These are phyloP conservation scores for Chirona hameri DNA, from an alignment of 2,888 invertebrate genomes.

Conservation along the genomic window DNA sequence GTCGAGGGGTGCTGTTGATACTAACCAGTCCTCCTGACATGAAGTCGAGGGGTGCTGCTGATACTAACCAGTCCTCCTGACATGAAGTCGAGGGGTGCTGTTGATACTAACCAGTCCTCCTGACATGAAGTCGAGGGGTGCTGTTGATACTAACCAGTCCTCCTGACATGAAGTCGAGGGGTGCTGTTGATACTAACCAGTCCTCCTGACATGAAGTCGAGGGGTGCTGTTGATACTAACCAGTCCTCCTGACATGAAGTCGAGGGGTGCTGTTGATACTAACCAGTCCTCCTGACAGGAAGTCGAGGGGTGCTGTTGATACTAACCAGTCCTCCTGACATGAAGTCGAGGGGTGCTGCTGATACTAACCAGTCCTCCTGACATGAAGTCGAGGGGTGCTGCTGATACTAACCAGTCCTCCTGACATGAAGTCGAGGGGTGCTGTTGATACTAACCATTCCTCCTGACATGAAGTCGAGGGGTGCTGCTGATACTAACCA, in stretches of 20 bases:
- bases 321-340: conserved; percentile 47
- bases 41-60: conserved; percentile 41
- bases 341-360: conserved; percentile 42
- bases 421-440: conserved; percentile 47
- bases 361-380: conserved; percentile 46
- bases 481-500: conserved; percentile 43
- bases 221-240: conserved; percentile 42
- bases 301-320: conserved; percentile 37
- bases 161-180: conserved; percentile 47
- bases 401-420: conserved; percentile 45
- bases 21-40: conserved; percentile 47
- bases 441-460: conserved; percentile 43
- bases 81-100: conserved; percentile 44
- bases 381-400: conserved; percentile 45
- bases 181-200: conserved; percentile 43
- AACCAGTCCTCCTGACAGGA: conserved; percentile 47
- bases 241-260: conserved; percentile 47
- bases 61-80: conserved; percentile 46
- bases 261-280: conserved; percentile 38
- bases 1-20: conserved; percentile 2
- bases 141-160: conserved; percentile 44
- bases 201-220: conserved; percentile 47
- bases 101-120: conserved; percentile 45
- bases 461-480: conserved; percentile 47
- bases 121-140: conserved; percentile 46